Evolutionary conservation across 1,140 invertebrate genomes (phyloP), one percentile per base, ranked within the genome.

Genomic region (Myzus persicae): DNA sequence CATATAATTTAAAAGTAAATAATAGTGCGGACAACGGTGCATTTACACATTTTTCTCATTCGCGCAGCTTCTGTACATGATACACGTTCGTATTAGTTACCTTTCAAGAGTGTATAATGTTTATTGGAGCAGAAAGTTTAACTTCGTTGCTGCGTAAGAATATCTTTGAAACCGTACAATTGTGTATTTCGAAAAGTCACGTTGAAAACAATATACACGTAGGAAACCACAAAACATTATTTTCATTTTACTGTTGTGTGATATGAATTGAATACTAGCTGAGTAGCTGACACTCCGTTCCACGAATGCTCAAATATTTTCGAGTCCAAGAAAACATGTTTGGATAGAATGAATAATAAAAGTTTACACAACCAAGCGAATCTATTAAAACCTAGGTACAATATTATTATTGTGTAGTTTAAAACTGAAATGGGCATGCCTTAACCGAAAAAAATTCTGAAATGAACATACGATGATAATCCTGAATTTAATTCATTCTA

Each of bases 131-230:
- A 24, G 40, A 85, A 85, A 40, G 36, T 44, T 85, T 85, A 31
- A 42, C 82, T 26, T 85, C 8, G 38, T 42, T 42, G 40, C 82
- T 26, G 24, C 40, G 82, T 85, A 85, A 42, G 82, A 85, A 42
- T 82, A 85, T 85, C 40, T 42, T 85, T 24, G 24, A 85, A 85
- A 85, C 22, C 22, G 40, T 42, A 31, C 38, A 42, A 42, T 85
- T 42, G 82, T 26, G 38, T 85, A 42, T 85, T 85, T 38, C 18
- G 40, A 85, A 42, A 85, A 42, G 82, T 85, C 82, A 85, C 81
- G 81, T 82, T 40, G 38, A 85, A 85, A 85, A 85, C 82, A 85
- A 85, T 85, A 85, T 42, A 85, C 24, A 85, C 82, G 40, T 31
- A 42, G 40, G 0, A 82, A 44, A 85, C 82, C 82, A 42, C 40